Evolutionary conservation across 2,113 vertebrate species (phyloP).

Genomic region (human): DNA sequence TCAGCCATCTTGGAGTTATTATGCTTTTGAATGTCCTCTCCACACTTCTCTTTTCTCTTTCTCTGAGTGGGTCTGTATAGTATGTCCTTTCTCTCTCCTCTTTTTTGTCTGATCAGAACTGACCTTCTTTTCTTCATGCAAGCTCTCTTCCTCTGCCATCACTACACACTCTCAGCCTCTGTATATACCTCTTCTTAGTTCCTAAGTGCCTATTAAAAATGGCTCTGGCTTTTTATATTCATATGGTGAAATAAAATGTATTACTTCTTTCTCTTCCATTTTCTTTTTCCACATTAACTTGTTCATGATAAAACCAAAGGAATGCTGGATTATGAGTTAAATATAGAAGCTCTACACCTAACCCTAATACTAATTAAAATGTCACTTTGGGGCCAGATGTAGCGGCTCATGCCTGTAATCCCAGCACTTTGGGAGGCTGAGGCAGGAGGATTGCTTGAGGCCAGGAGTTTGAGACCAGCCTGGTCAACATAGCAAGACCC

Average conservation of each 20-base stretch:
- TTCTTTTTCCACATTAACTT: neutral
- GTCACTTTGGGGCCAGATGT: neutral
- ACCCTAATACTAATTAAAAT: neutral
- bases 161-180: neutral
- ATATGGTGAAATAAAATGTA: neutral
- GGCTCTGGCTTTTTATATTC: neutral
- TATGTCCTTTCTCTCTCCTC: neutral
- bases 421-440: too few species aligned
- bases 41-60: neutral
- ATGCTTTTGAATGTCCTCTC: neutral
- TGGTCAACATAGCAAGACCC: too few species aligned
- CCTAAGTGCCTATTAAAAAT: conserved; percentile 15
- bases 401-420: too few species aligned
- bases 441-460: too few species aligned
- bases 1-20: neutral
- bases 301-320: neutral
- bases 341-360: neutral
- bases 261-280: neutral
- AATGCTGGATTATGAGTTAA: neutral
- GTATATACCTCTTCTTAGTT: neutral
- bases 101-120: neutral
- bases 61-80: neutral
- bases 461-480: too few species aligned
- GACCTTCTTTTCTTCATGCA: neutral
- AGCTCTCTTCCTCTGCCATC: neutral